phyloP scores from a whole-genome alignment of 1,140 invertebrate species.

The Zaprionus taronus region DNA sequence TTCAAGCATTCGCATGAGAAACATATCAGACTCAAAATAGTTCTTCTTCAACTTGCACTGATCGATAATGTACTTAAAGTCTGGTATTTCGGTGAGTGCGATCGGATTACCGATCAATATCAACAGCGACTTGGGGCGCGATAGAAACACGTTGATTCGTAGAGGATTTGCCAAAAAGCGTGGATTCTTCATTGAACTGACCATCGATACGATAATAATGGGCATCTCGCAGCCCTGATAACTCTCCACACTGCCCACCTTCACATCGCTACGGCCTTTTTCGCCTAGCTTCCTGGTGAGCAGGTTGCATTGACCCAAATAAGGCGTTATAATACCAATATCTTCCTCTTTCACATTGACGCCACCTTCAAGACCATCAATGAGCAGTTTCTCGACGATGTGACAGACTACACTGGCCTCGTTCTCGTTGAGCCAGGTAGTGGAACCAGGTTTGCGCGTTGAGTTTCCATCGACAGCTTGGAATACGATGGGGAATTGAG shows the following conservation, averaged over 20 bases:
- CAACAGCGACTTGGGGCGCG: conserved; percentile 90
- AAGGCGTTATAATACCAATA: conserved; percentile 94
- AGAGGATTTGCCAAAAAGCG: conserved; percentile 90
- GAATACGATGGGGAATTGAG: conserved; percentile 87
- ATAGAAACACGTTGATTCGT: conserved; percentile 93
- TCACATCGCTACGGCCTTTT: conserved; percentile 75
- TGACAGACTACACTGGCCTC: conserved; percentile 87
- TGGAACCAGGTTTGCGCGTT: conserved; percentile 18
- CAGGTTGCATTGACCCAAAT: conserved; percentile 87
- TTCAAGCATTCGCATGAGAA: background rate
- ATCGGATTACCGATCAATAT: conserved; percentile 92
- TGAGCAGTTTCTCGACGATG: conserved; percentile 85
- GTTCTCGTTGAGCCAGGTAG: conserved; percentile 67
- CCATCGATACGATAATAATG: conserved; percentile 92
- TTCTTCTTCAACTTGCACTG: conserved; percentile 24
- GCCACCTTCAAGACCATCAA: conserved; percentile 58
- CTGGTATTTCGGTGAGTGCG: conserved; percentile 27
- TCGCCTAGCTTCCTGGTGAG: conserved; percentile 65
- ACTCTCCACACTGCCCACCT: conserved; percentile 93
- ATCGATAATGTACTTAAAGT: conserved; percentile 42
- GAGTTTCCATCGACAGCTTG: conserved; percentile 86
- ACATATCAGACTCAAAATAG: background rate
- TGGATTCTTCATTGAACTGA: conserved; percentile 87
- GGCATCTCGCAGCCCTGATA: conserved; percentile 93
- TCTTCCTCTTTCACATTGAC: conserved; percentile 86